phyloP scores from a whole-genome alignment of 1,140 invertebrate genomes.

The Branchinecta lindahli region DNA sequence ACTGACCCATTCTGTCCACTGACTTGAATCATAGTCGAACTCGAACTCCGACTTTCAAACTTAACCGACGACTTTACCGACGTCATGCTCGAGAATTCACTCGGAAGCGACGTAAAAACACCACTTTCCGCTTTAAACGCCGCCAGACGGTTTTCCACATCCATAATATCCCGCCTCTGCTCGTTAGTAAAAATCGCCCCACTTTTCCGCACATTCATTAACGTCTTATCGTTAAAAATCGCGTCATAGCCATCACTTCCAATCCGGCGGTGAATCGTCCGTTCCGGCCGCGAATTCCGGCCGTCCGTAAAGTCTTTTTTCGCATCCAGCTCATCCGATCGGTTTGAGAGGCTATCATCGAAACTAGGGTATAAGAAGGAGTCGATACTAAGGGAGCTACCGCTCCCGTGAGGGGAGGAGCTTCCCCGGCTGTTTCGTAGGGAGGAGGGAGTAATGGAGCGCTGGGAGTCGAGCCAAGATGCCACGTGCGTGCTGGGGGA shows the following conservation, averaged over 20 bases:
- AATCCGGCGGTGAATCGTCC: background rate
- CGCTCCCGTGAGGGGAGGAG: background rate
- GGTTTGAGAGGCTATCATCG: background rate
- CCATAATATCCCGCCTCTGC: background rate
- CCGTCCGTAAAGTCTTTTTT: background rate
- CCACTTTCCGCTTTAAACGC: background rate
- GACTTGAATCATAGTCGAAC: background rate
- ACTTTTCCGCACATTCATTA: background rate
- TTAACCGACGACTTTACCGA: background rate
- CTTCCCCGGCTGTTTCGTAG: background rate
- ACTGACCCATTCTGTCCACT: background rate
- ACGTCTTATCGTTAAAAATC: background rate
- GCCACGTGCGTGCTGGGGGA: background rate
- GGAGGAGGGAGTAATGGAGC: background rate
- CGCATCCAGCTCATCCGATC: background rate
- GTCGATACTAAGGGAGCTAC: background rate
- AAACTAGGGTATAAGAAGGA: background rate
- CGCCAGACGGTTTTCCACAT: background rate
- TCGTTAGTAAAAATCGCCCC: background rate
- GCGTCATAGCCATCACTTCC: slow-evolving; percentile 1
- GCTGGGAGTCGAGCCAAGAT: background rate
- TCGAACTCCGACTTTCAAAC: background rate
- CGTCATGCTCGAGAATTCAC: background rate
- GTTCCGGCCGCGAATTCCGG: background rate
- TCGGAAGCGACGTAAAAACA: background rate